Evolutionary conservation across 2,113 vertebrate genomes (phyloP), one percentile per base, ranked within the genome.

Genomic region (Nannospalax galili): DNA sequence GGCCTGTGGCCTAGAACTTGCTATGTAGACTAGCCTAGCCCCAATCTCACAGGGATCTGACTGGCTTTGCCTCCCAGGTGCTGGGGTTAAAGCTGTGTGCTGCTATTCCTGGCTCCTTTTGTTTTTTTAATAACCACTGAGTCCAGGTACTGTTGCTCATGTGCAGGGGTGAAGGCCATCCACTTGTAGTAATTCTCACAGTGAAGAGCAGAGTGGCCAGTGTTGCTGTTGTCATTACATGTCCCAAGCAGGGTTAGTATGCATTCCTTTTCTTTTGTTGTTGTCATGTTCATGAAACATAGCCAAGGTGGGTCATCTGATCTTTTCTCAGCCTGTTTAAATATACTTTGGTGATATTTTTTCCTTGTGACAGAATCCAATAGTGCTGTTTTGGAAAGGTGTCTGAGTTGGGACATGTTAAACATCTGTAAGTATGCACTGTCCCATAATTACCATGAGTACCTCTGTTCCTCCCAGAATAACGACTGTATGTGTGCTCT

Each of bases 351-450:
- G 88, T 2, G 42, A 72, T 85, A 77, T 82, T 12, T 48, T 70
- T 72, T 80, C 78, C 37, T 62, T 64, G 64, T 56, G 14, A 93
- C 62, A 82, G 92, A 90, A 82, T 92, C 80, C 48, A 75, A 11
- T 86, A 32, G 58, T 92, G 74, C 64, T 70, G 16, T 88, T 88
- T 88, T 15, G 88, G 72, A 91, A 45, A 95, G 15, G 24, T 72
- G 17, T 11, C 48, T 52, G 48, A 52, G 6, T 52, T 52, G 48
- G 48, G 11, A 52, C 48, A 52, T 52, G 48, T 52, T 52, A 52
- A 52, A 11, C 48, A 52, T 52, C 48, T 52, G 48, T 11, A 52
- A 7, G 60, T 19, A 7, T 10, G 16, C 22, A 62, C 7, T 62
- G 60, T 62, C 16, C 15, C 60, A 62, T 62, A 22, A 22, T 62